Base-by-base conservation (phyloP, 2,113 vertebrate genomes). In the Phalacrocorax carbo region DNA sequence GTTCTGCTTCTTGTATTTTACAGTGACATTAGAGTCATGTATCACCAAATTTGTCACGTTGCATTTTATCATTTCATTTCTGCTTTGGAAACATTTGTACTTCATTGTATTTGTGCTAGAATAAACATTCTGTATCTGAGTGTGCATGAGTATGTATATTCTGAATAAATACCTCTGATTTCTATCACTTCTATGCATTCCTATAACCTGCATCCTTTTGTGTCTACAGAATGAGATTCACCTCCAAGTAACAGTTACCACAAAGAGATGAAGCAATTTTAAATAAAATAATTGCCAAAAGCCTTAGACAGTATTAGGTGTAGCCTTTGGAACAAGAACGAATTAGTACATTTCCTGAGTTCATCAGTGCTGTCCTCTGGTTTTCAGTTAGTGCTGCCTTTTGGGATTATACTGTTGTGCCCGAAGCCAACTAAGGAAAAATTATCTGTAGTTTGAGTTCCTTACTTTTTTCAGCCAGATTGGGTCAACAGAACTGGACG, bases 31-130 rank as follows among this genome's bases (percentile, higher is more conserved):
- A 64, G 76, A 95, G 57, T 88, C 88, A 93, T 69, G 62, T 75
- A 78, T 71, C 66, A 75, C n/a, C 71, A 83, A 81, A 88, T 96
- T 87, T 80, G 81, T 88, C 75, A 92, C 51, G 62, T 71, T 94
- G 34, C 30, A 76, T 89, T 96, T 96, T 96, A 93, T 92, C 69
- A 79, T 48, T 73, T 95, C 71, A 80, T 84, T 93, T 62, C 57
- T 89, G 30, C 46, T 96, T 86, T 48, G 29, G 80, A 92, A 94
- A 96, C 52, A 76, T 75, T 86, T 90, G 65, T 27, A 49, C 21
- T 88, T 83, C 15, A 44, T 81, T 73, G 66, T 11, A 66, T 64
- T 93, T 88, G 76, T 83, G 13, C 54, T 64, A 68, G 60, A 32
- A 88, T 52, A 96, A 80, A 88, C 18, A 55, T 68, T 60, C 51